Evolutionary conservation across 2,888 invertebrate genomes (phyloP).

Genomic region (Deladenus siricidicola): DNA sequence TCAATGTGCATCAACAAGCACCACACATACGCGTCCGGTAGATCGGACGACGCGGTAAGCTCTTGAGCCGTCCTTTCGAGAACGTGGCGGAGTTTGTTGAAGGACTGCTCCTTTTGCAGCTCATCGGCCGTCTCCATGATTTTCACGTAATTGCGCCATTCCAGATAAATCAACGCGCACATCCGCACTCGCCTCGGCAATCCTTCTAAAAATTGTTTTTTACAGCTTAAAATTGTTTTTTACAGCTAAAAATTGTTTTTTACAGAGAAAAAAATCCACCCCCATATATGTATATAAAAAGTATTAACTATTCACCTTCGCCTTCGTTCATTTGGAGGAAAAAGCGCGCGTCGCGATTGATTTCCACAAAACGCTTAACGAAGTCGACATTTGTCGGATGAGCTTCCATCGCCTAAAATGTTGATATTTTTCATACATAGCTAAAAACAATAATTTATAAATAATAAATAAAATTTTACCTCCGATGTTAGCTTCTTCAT

Average conservation of each 20-base stretch:
- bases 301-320: too few species aligned
- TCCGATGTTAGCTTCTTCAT: too few species aligned
- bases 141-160: constrained; percentile 1
- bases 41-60: background rate
- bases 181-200: background rate
- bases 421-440: too few species aligned
- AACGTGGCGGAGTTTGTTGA: background rate
- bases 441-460: too few species aligned
- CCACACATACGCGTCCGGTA: constrained; percentile 2
- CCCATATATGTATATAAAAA: too few species aligned
- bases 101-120: too few species aligned
- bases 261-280: background rate
- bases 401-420: too few species aligned
- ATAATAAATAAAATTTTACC: too few species aligned
- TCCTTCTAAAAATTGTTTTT: background rate
- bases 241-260: background rate
- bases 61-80: background rate
- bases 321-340: background rate
- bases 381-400: too few species aligned
- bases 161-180: background rate
- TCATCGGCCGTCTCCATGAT: too few species aligned
- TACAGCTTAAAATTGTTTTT: background rate
- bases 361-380: too few species aligned
- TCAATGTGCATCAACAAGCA: constrained; percentile 4
- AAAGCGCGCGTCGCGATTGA: background rate